Percentiles rank a stretch among this genome's conserved stretches.
phyloP scores from a whole-genome alignment of 2,888 invertebrate genomes.

The Amorpha juglandis region DNA sequence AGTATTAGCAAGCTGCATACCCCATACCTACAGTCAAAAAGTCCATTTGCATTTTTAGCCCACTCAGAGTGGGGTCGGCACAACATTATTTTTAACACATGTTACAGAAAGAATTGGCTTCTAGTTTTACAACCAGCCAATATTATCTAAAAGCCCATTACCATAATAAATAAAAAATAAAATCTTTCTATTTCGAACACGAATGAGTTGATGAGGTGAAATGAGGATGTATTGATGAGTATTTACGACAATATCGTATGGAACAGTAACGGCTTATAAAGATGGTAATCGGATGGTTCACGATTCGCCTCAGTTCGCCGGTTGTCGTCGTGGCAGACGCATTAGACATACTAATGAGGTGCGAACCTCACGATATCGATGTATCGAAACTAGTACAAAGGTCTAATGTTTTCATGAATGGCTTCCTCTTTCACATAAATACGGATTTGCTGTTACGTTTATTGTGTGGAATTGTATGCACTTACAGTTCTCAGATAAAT shows the following conservation, averaged over 20 bases:
- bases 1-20: too few species aligned
- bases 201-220: too few species aligned
- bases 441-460: neutral
- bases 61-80: too few species aligned
- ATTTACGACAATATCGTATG: conserved; percentile 1
- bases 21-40: too few species aligned
- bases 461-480: neutral
- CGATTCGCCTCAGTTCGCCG: conserved; percentile 3
- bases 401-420: conserved; percentile 22
- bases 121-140: too few species aligned
- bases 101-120: too few species aligned
- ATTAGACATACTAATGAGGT: conserved; percentile 23
- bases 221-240: neutral
- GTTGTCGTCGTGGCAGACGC: conserved; percentile 22
- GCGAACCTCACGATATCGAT: conserved; percentile 20
- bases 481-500: neutral
- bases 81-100: too few species aligned
- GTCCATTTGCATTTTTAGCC: too few species aligned
- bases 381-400: conserved; percentile 2
- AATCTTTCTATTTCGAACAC: too few species aligned
- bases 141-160: too few species aligned
- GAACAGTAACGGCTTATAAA: conserved; percentile 12
- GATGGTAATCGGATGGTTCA: conserved; percentile 25
- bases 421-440: conserved; percentile 20
- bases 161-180: too few species aligned